Base-by-base conservation (phyloP, 2,113 vertebrate species). In the Mustelus asterias region DNA sequence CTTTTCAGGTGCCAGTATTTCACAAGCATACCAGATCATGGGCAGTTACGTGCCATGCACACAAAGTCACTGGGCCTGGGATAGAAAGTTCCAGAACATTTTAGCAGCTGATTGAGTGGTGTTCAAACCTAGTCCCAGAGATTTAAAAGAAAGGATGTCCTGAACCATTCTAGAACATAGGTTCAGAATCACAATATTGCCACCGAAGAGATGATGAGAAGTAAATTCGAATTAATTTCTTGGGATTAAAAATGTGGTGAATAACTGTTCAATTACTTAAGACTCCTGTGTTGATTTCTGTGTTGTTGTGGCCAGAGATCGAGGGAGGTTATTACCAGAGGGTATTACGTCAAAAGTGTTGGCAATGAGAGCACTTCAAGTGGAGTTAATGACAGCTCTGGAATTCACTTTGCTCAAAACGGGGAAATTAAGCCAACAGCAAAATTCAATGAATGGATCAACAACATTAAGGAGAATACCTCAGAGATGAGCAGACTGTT, bases 361-460 rank as follows among this genome's bases (percentile, higher is more conserved):
- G 24, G 24, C 26, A 67, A 29, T 95, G 67, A 95, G 22, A 72
- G 48, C 41, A 48, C 10, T 95, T 95, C 93, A 70, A 95, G 41
- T 95, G 67, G 93, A 95, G 37, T 14, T 72, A 70, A 44, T 95
- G 93, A 72, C 44, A 48, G 33, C 22, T 41, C 48, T 72, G 93
- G 37, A 44, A 48, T 37, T 95, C 41, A 72, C 41, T 67, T 69
- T 44, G n/a, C 60, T 93, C 60, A 94, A 94, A 94, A 94, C 44
- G 26, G 92, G 16, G 16, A 94, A 94, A 67, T 94, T 69, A 69
- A 44, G 26, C 92, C 92, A 69, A 94, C 63, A 69, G 60, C 63
- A 65, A 94, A 67, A 44, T 69, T 94, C 65, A 94, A 44, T 94
- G 20, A 94, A 69, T 69, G 37, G n/a, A 94, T 94, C 65, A 41